Evolutionary conservation across 2,797 vertebrate genomes (phyloP).

Genomic region (Balearica regulorum): DNA sequence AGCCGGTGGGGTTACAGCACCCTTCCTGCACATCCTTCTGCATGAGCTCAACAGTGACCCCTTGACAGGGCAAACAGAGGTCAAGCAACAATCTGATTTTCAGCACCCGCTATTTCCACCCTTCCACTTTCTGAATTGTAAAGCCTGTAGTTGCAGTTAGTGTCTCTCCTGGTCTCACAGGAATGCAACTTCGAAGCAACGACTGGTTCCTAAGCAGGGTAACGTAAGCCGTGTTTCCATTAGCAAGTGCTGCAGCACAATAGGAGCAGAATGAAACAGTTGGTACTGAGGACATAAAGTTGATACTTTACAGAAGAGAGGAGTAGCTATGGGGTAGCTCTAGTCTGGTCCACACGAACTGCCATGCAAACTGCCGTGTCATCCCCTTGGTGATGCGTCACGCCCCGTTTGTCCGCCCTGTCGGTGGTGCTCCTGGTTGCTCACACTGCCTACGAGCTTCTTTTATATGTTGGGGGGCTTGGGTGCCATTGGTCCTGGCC

Average conservation of each 20-base stretch:
- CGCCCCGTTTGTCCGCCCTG: too few relatives aligned
- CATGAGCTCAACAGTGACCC: background rate
- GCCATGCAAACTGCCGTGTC: too few relatives aligned
- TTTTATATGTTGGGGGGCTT: too few relatives aligned
- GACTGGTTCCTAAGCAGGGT: background rate
- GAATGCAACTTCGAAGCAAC: background rate
- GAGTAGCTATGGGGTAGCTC: background rate
- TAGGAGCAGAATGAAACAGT: background rate
- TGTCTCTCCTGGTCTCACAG: background rate
- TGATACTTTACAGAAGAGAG: background rate
- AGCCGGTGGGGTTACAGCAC: too few relatives aligned
- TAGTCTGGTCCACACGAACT: background rate
- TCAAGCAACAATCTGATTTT: slow-evolving; percentile 47
- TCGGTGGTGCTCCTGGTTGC: too few relatives aligned
- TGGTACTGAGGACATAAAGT: background rate
- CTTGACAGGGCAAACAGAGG: slow-evolving; percentile 50
- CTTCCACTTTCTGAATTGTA: background rate
- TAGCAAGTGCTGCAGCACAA: background rate
- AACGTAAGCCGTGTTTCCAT: background rate
- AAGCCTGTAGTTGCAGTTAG: background rate
- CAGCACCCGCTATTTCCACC: background rate
- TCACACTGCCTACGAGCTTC: too few relatives aligned
- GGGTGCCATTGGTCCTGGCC: too few relatives aligned
- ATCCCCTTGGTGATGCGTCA: too few relatives aligned
- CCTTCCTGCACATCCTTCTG: too few relatives aligned